Base-by-base conservation (phyloP, 2,113 vertebrate genomes). In the Ameiurus melas region DNA sequence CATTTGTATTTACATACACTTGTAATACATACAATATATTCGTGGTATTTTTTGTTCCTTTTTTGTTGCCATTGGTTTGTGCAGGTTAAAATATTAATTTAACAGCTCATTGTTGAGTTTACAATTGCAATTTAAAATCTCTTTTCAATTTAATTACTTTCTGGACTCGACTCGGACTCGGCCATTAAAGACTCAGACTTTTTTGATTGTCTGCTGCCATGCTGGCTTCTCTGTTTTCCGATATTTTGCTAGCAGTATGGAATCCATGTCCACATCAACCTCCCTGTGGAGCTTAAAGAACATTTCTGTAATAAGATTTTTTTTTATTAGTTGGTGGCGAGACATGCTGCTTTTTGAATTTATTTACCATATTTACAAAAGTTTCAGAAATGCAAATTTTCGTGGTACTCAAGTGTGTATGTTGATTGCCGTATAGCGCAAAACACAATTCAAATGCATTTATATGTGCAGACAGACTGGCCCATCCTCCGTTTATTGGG, bases 221-320 rank as follows among this genome's bases (percentile, higher is more conserved):
- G 51, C 16, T 17, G 51, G n/a, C 27, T 79, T 55, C n/a, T 55
- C 6, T 8, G 51, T 80, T 36, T 58, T 55, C 51, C 39, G 27
- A 55, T 53, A 81, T 81, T 81, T 81, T 81, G 53, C 4, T 58
- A 81, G 14, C 53, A 57, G 30, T 53, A 58, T 81, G 79, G 79
- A 53, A 81, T 81, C 53, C 79, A 36, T 4, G 17, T 36, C 79
- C 55, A 33, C 53, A 58, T 81, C n/a, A 58, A n/a, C 16, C 53
- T 58, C 53, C 78, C n/a, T 58, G 78, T 36, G 53, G 78, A 57
- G 5, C 7, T 55, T 55, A 79, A 81, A 81, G 16, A 58, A 79
- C 27, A 58, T 33, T 81, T 81, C 51, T 79, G 30, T 58, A 33
- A 81, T 58, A 33, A 8, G 51, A 81, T 30, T 81, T 33, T 80